Evolutionary conservation across 2,113 vertebrate genomes (phyloP).

Genomic region (Anoplopoma fimbria): DNA sequence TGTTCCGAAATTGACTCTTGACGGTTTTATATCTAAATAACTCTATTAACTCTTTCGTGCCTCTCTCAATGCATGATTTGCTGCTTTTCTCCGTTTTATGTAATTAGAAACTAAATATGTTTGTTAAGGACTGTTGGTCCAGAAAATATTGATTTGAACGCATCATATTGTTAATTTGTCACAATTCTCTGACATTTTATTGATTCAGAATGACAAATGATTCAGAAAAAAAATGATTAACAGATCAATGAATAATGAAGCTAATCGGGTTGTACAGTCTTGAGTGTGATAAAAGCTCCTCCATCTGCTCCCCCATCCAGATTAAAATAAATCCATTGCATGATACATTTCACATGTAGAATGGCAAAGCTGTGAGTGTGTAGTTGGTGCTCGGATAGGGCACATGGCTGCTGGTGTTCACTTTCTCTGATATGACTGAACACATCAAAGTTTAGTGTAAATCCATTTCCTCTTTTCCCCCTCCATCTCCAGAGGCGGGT

Average conservation of each 20-base stretch:
- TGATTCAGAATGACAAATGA: not conserved
- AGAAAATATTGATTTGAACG: not conserved
- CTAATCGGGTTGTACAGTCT: too few species aligned
- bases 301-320: not conserved
- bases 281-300: not conserved
- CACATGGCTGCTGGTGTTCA: not conserved
- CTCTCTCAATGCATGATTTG: not conserved
- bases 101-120: not conserved
- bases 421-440: slow-evolving; percentile 23
- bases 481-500: slow-evolving; percentile 6
- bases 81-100: not conserved
- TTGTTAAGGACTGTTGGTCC: not conserved
- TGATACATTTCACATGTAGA: not conserved
- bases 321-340: slow-evolving; percentile 3
- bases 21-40: not conserved
- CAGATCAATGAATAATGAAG: not conserved
- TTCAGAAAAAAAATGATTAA: not conserved
- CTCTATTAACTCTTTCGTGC: not conserved
- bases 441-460: slow-evolving; percentile 35
- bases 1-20: not conserved
- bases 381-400: not conserved
- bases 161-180: not conserved
- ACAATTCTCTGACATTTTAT: slow-evolving; percentile 6
- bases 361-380: not conserved
- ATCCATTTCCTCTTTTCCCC: slow-evolving; percentile 3